phyloP scores from a whole-genome alignment of 1,140 invertebrate genomes.

The Hirudo medicinalis region DNA sequence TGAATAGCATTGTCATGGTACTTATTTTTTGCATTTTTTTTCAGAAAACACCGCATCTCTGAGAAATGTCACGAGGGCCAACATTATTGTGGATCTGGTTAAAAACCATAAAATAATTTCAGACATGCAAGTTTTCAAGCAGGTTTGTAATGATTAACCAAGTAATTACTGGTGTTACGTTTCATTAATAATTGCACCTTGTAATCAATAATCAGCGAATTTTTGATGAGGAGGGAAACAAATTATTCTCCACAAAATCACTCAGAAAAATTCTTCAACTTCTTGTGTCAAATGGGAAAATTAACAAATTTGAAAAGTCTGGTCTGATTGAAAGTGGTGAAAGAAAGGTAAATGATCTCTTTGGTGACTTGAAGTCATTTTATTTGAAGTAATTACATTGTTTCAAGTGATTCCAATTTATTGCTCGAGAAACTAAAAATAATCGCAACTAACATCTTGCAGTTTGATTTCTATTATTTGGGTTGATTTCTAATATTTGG shows the following conservation, averaged over 20 bases:
- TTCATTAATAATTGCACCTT: no score
- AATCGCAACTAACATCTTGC: background rate
- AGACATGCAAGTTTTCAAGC: background rate
- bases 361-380: background rate
- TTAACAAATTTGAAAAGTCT: slow-evolving; percentile 39
- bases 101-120: background rate
- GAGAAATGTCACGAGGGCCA: background rate
- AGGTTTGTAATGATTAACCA: background rate
- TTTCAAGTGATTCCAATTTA: background rate
- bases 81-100: background rate
- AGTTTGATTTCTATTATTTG: no score
- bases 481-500: no score
- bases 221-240: background rate
- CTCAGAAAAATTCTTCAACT: slow-evolving; percentile 40
- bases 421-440: no score
- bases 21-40: no score
- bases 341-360: background rate
- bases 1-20: no score
- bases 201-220: background rate
- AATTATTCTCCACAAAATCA: background rate
- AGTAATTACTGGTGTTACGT: background rate
- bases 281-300: slow-evolving; percentile 55
- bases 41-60: background rate
- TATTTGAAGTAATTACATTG: background rate
- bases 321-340: background rate